phyloP scores from a whole-genome alignment of 2,888 invertebrate genomes.

The Nephrocerus scutellatus region DNA sequence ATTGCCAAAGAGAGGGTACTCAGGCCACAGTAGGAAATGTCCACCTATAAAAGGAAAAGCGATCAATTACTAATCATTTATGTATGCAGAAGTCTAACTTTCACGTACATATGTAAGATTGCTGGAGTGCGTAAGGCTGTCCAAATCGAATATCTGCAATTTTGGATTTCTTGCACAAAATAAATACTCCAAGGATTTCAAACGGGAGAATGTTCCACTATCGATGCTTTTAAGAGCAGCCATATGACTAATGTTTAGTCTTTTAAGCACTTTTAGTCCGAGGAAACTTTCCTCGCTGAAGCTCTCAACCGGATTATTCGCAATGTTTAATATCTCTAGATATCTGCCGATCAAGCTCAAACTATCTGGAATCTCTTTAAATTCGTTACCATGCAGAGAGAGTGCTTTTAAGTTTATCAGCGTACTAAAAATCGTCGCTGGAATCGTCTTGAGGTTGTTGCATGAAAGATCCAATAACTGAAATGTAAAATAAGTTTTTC shows the following conservation, averaged over 20 bases:
- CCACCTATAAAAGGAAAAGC: conserved; percentile 49
- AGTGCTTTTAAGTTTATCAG: conserved; percentile 52
- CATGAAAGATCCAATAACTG: conserved; percentile 55
- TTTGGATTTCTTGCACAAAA: conserved; percentile 52
- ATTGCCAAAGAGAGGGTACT: conserved; percentile 42
- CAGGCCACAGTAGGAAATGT: conserved; percentile 57
- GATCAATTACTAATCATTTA: neutral
- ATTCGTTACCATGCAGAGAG: conserved; percentile 56
- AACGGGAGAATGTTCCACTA: conserved; percentile 51
- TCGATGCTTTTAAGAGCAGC: conserved; percentile 52
- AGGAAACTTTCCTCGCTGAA: conserved; percentile 56
- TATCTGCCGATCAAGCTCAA: conserved; percentile 52
- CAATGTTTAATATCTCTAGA: conserved; percentile 55
- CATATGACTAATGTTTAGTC: conserved; percentile 57
- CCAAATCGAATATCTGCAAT: conserved; percentile 53
- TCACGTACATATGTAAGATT: conserved; percentile 35
- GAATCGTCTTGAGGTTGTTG: conserved; percentile 55
- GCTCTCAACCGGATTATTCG: conserved; percentile 55
- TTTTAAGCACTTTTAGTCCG: conserved; percentile 52
- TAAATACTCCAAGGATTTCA: conserved; percentile 43
- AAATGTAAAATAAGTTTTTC: neutral
- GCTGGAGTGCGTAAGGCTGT: conserved; percentile 43
- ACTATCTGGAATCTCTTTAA: conserved; percentile 55
- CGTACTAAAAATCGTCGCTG: conserved; percentile 51
- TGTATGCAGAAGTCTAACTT: neutral